phyloP scores from a whole-genome alignment of 2,888 invertebrate genomes.

The Sinopyrophorus schimmeli region DNA sequence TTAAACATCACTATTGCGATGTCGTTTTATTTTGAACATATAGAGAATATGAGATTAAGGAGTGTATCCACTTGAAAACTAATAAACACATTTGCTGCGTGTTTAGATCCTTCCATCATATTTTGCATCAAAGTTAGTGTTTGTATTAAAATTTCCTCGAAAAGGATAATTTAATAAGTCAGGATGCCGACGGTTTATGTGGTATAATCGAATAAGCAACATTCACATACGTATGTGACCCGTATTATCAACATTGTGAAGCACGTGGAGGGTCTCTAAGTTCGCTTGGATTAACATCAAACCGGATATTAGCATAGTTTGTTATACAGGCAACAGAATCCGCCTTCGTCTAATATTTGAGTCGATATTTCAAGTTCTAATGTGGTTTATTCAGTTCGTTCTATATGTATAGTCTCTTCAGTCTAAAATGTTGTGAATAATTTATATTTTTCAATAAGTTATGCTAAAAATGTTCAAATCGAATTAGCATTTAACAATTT shows the following conservation, averaged over 20 bases:
- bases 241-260: constrained; percentile 25
- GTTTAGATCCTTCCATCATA: too few relatives aligned
- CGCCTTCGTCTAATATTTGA: constrained; percentile 15
- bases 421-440: too few relatives aligned
- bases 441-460: too few relatives aligned
- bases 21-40: too few relatives aligned
- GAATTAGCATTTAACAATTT: too few relatives aligned
- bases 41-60: too few relatives aligned
- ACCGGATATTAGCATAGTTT: constrained; percentile 34
- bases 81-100: too few relatives aligned
- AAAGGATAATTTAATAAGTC: constrained; percentile 15
- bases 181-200: constrained; percentile 15
- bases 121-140: too few relatives aligned
- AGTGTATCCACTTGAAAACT: too few relatives aligned
- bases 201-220: constrained; percentile 25
- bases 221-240: constrained; percentile 28
- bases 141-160: constrained; percentile 7
- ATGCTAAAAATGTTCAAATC: too few relatives aligned
- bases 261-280: constrained; percentile 25
- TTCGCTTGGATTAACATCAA: constrained; percentile 31
- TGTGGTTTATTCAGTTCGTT: constrained; percentile 14
- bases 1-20: too few relatives aligned
- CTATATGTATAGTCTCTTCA: too few relatives aligned
- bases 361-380: constrained; percentile 22
- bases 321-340: constrained; percentile 25